Conservation (phyloP, 2,888 invertebrate species). For the Clusia tigrina region DNA sequence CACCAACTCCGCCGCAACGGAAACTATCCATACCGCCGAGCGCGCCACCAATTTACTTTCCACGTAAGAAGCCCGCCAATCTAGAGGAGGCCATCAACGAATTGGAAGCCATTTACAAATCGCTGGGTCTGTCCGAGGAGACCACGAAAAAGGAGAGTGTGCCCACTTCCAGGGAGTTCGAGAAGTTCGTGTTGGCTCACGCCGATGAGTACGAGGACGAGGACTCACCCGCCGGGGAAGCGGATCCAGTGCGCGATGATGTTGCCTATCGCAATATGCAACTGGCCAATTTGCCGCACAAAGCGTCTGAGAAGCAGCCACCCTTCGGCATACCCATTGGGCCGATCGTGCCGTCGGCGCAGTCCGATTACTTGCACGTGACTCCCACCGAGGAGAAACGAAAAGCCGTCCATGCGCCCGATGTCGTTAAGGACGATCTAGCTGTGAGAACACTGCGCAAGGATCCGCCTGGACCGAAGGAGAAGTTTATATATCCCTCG, state of each 20-base stretch:
- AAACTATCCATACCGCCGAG: constrained; percentile 42
- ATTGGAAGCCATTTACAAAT: constrained; percentile 89
- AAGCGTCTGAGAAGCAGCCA: constrained; percentile 82
- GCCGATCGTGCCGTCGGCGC: constrained; percentile 80
- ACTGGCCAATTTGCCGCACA: constrained; percentile 76
- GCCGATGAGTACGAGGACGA: constrained; percentile 70
- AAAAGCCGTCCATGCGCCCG: constrained; percentile 68
- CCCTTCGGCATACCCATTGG: constrained; percentile 91
- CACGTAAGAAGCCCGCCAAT: constrained; percentile 74
- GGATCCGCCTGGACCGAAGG: constrained; percentile 67
- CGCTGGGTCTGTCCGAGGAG: constrained; percentile 79
- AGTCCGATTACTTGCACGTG: constrained; percentile 85
- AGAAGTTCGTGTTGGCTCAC: constrained; percentile 66
- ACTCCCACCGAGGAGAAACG: constrained; percentile 65
- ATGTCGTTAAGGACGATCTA: constrained; percentile 85
- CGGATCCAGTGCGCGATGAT: constrained; percentile 84
- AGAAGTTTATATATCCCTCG: constrained; percentile 56
- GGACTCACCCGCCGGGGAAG: constrained; percentile 71
- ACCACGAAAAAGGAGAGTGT: constrained; percentile 41
- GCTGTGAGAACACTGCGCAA: constrained; percentile 86
- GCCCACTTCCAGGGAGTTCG: constrained; percentile 59
- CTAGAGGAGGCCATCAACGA: constrained; percentile 89
- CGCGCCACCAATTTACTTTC: constrained; percentile 54
- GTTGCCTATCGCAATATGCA: constrained; percentile 83
- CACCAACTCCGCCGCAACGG: constrained; percentile 55